Evolutionary conservation across 2,113 vertebrate species (phyloP), one percentile per base, ranked within the genome.

Genomic region (Tapirus terrestris): DNA sequence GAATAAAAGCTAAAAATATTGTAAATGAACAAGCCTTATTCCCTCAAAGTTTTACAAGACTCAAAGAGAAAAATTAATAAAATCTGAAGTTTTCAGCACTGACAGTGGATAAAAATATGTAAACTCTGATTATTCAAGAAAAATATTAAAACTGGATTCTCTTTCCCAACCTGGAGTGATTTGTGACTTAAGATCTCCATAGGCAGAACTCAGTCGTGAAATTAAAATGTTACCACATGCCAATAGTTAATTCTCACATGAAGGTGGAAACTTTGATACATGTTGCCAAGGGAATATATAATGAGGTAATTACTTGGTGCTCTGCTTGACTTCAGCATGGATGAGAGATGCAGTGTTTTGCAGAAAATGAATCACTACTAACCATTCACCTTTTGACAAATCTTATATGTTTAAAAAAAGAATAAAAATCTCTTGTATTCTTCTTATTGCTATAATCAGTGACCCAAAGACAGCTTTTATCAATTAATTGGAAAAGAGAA

Each of bases 191-290:
- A 82, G 33, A 95, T 98, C 88, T 98, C 98, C 94, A 97, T 94
- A 88, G 95, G 98, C 93, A 83, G 97, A 95, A 82, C 27, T 96
- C 89, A 98, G 82, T 97, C 96, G 58, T 80, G 91, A 97, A 93
- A 97, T 97, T 98, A 96, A 97, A 88, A 97, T 97, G 93, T 95
- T 97, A 96, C 97, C 93, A 98, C 96, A 90, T 93, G 79, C 94
- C 12, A 79, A 87, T 96, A 98, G 97, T 96, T 98, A 97, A 96
- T 98, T 98, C 97, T 92, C 84, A 23, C 21, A 21, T 86, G 58
- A 96, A 97, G 11, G 91, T 95, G 83, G 87, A 96, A 87, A 67
- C 27, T 94, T 72, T 91, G 85, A 91, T 72, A 91, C 36, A 61
- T 43, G 96, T 43, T 60, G 94, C 89, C 65, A 53, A 79, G 48